A percentile compares a stretch with the other conserved stretches of the same genome.
phyloP scores from a whole-genome alignment of 2,797 vertebrate genomes.

The Oceanodroma leucorhoa region DNA sequence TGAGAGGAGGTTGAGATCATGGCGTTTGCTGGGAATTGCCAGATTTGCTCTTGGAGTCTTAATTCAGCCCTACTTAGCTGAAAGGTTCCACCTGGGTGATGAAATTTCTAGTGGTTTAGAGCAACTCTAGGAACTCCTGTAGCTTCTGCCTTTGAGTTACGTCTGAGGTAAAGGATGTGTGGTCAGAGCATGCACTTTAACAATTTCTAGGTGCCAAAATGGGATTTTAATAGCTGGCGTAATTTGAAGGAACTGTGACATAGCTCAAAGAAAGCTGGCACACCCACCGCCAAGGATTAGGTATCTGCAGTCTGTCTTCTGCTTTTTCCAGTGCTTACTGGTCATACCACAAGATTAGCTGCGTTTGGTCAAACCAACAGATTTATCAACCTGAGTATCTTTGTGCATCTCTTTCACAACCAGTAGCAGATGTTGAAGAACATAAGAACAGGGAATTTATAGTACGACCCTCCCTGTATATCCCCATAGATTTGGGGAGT shows the following conservation, averaged over 20 bases:
- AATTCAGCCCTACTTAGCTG: background rate
- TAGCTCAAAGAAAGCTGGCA: background rate
- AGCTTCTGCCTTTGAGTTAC: background rate
- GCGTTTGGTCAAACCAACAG: background rate
- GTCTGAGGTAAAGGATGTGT: background rate
- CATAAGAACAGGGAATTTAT: background rate
- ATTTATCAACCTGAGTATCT: background rate
- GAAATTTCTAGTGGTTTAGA: background rate
- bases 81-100: background rate
- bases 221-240: background rate
- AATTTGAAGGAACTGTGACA: background rate
- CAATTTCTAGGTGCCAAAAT: background rate
- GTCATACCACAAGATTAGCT: background rate
- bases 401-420: background rate
- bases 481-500: background rate
- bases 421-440: background rate
- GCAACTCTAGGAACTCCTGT: background rate
- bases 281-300: rapidly evolving
- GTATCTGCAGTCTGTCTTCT: background rate
- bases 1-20: background rate
- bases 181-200: background rate
- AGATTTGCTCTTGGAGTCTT: background rate
- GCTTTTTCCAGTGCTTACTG: background rate
- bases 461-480: background rate
- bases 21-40: background rate